Evolutionary conservation across 2,113 vertebrate genomes (phyloP).

Genomic region (Semnornis frantzii): DNA sequence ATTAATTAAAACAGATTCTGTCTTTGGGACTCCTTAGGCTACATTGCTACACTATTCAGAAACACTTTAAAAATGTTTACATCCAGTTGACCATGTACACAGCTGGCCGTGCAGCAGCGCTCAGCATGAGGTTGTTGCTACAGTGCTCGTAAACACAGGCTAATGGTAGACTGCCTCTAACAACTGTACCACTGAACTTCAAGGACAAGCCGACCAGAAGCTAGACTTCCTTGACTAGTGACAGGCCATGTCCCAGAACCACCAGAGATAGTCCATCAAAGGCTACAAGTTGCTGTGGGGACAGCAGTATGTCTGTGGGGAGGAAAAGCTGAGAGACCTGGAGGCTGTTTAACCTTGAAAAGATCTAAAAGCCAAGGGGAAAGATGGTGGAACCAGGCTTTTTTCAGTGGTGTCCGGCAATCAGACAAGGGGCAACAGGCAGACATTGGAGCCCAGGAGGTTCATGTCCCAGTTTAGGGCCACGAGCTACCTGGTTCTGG

Average conservation of each 20-base stretch:
- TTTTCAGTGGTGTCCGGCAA: neutral
- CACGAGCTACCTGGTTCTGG: too few species aligned
- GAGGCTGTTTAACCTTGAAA: neutral
- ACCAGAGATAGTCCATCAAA: neutral
- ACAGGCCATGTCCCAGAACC: neutral
- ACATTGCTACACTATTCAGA: neutral
- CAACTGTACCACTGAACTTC: neutral
- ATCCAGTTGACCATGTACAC: rapidly evolving
- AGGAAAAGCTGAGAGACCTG: neutral
- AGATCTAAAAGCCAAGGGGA: neutral
- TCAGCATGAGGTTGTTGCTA: neutral
- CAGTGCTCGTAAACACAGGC: neutral
- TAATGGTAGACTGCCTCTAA: rapidly evolving
- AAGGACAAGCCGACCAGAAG: neutral
- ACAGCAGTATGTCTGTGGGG: neutral
- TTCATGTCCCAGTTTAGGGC: too few species aligned
- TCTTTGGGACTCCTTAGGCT: neutral
- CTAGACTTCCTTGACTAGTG: neutral
- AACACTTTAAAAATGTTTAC: neutral
- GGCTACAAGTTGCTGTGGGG: neutral
- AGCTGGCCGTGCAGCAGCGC: too few species aligned
- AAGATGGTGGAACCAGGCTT: neutral
- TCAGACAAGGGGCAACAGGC: neutral
- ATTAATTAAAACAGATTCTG: neutral
- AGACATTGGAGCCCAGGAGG: neutral